phyloP scores from a whole-genome alignment of 2,888 invertebrate species.

The Pandemis heparana region DNA sequence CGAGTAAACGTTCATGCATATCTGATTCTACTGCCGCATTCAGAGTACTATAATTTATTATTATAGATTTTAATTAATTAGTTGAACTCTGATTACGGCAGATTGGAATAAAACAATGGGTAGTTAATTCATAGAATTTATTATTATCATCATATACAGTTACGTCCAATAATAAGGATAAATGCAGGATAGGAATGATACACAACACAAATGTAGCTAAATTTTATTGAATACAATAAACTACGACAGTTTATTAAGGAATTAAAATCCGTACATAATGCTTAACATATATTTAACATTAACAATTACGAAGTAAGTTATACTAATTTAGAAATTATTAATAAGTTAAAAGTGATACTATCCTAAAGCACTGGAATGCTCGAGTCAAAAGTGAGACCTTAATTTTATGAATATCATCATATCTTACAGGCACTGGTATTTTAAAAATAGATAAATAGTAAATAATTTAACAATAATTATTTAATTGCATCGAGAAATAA shows the following conservation, averaged over 20 bases:
- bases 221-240: constrained; percentile 62
- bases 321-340: constrained; percentile 50
- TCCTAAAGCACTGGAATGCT: constrained; percentile 63
- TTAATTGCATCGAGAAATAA: constrained; percentile 26
- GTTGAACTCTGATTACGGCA: background rate
- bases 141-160: constrained; percentile 64
- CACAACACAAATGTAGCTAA: constrained; percentile 58
- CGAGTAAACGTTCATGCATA: constrained; percentile 10
- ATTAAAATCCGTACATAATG: constrained; percentile 49
- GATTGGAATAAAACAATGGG: constrained; percentile 73
- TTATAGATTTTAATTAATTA: background rate
- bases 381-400: constrained; percentile 53
- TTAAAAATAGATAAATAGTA: constrained; percentile 48
- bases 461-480: constrained; percentile 46
- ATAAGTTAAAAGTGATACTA: constrained; percentile 58
- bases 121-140: constrained; percentile 66
- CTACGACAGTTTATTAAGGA: constrained; percentile 52
- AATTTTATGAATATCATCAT: constrained; percentile 77
- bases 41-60: background rate
- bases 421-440: constrained; percentile 82
- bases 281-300: constrained; percentile 35
- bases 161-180: constrained; percentile 47
- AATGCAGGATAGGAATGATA: constrained; percentile 56
- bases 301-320: constrained; percentile 37
- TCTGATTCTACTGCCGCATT: background rate